Evolutionary conservation across 2,113 vertebrate species (phyloP).

Genomic region (Numida meleagris): DNA sequence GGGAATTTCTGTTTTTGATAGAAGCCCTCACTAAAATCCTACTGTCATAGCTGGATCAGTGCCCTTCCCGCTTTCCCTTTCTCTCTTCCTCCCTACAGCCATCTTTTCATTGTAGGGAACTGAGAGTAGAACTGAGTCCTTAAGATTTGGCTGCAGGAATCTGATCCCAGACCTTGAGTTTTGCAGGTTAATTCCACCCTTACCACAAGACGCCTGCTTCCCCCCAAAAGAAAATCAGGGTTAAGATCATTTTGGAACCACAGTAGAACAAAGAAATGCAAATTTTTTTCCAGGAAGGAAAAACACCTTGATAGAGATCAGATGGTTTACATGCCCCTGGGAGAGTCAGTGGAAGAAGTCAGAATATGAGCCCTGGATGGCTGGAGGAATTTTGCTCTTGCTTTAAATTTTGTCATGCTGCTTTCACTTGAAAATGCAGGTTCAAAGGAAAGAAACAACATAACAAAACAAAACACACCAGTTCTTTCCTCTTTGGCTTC

Average conservation of each 20-base stretch:
- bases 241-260: background rate
- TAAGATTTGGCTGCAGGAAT: background rate
- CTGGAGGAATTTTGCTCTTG: slow-evolving; percentile 44
- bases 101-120: background rate
- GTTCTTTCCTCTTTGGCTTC: slow-evolving; percentile 45
- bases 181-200: background rate
- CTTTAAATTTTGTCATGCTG: slow-evolving; percentile 38
- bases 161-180: background rate
- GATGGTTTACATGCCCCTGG: background rate
- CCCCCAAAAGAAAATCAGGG: background rate
- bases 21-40: background rate
- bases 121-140: background rate
- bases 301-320: background rate
- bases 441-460: slow-evolving; percentile 17
- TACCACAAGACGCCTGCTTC: background rate
- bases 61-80: background rate
- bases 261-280: slow-evolving; percentile 35
- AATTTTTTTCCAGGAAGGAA: background rate
- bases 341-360: background rate
- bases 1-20: background rate
- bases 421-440: slow-evolving; percentile 45
- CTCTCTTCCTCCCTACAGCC: background rate
- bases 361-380: background rate
- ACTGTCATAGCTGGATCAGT: background rate
- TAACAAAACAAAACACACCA: background rate